phyloP scores from a whole-genome alignment of 92 coral and sea anemone species.

The Siderastrea siderea region DNA sequence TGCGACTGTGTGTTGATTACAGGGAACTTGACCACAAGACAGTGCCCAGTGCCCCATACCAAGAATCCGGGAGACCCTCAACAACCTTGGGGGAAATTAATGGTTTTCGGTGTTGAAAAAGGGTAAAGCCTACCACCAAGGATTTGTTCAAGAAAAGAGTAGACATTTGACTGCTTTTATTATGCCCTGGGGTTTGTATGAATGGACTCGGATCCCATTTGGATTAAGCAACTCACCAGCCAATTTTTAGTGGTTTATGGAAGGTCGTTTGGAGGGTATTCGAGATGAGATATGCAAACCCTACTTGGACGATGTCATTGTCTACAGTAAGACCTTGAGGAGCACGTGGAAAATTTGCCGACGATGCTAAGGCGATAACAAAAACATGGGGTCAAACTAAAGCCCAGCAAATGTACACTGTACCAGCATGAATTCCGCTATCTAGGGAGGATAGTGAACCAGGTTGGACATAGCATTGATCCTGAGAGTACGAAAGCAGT shows the following conservation, averaged over 20 bases:
- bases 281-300: slow-evolving; percentile 56
- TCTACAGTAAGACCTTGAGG: slow-evolving; percentile 56
- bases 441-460: slow-evolving; percentile 39
- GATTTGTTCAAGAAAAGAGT: slow-evolving; percentile 24
- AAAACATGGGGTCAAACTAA: slow-evolving; percentile 40
- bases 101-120: slow-evolving; percentile 40
- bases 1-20: slow-evolving; percentile 29
- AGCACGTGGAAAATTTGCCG: slow-evolving; percentile 59
- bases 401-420: slow-evolving; percentile 37
- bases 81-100: slow-evolving; percentile 45
- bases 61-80: slow-evolving; percentile 24
- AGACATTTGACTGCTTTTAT: slow-evolving; percentile 51
- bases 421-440: slow-evolving; percentile 42
- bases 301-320: slow-evolving; percentile 62
- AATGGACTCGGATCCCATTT: slow-evolving; percentile 59
- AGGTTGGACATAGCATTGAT: slow-evolving; percentile 38
- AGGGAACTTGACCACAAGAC: slow-evolving; percentile 36
- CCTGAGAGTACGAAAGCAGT: slow-evolving; percentile 34
- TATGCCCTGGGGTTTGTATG: slow-evolving; percentile 56
- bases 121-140: slow-evolving; percentile 54
- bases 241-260: slow-evolving; percentile 60
- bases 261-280: slow-evolving; percentile 50
- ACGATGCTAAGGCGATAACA: slow-evolving; percentile 31
- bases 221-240: slow-evolving; percentile 57
- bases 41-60: slow-evolving; percentile 31